Percentiles rank a stretch among this genome's conserved stretches.
Conservation (phyloP, 2,888 invertebrate genomes). For the Apocheima hispidaria region DNA sequence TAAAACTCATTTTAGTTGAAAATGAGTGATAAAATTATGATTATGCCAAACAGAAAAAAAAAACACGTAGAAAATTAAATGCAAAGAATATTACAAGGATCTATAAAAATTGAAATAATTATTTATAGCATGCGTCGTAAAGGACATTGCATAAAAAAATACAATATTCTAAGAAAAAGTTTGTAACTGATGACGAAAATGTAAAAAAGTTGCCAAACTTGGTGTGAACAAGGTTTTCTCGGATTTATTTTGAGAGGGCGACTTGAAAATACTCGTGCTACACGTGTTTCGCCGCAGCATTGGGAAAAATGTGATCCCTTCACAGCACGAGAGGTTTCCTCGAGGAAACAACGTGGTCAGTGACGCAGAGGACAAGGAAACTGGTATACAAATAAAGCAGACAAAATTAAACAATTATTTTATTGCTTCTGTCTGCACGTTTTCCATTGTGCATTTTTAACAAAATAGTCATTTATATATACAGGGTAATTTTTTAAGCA, state of each 20-base stretch:
- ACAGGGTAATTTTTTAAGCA: too few relatives aligned
- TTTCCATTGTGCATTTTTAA: too few relatives aligned
- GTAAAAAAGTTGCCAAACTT: slow-evolving; percentile 1
- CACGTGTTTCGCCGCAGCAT: slow-evolving; percentile 13
- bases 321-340: background rate
- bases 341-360: background rate
- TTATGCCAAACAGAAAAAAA: too few relatives aligned
- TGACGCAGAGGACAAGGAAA: slow-evolving; percentile 9
- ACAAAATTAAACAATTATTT: background rate
- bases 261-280: slow-evolving; percentile 5
- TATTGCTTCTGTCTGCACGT: too few relatives aligned
- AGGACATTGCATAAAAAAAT: too few relatives aligned
- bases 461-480: too few relatives aligned
- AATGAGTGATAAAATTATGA: too few relatives aligned
- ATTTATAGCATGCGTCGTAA: too few relatives aligned
- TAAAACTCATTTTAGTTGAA: too few relatives aligned
- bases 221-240: background rate
- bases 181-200: background rate
- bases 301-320: slow-evolving; percentile 11
- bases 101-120: too few relatives aligned
- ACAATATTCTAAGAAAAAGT: background rate
- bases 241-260: background rate
- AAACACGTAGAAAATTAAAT: too few relatives aligned
- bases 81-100: too few relatives aligned
- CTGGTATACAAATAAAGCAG: background rate